These are phyloP conservation scores for Morpho helenor DNA, from an alignment of 2,888 invertebrate genomes.

Conservation along the genomic window DNA sequence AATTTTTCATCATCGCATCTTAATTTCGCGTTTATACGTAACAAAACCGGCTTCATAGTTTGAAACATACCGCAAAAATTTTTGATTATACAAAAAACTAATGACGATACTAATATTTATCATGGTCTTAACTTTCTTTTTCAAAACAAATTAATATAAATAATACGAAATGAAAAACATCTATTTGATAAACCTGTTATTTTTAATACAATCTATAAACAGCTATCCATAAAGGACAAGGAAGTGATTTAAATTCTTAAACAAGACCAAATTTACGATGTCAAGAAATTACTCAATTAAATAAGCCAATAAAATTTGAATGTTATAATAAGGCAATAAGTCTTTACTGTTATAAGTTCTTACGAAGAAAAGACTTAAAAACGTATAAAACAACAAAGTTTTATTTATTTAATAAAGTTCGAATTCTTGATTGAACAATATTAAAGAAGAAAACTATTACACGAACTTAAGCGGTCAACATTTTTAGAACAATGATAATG, in stretches of 20 bases:
- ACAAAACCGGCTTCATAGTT: background rate
- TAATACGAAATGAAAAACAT: too few species aligned
- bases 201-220: conserved; percentile 12
- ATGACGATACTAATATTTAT: background rate
- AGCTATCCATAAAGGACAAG: conserved; percentile 17
- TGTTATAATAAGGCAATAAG: too few species aligned
- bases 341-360: too few species aligned
- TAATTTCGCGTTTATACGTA: conserved; percentile 8
- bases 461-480: background rate
- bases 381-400: too few species aligned
- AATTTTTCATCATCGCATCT: background rate
- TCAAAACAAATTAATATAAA: too few species aligned
- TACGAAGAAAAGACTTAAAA: too few species aligned
- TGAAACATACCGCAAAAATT: background rate
- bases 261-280: conserved; percentile 27
- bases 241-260: conserved; percentile 18
- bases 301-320: too few species aligned
- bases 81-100: background rate
- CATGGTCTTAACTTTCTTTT: background rate
- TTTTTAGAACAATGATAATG: background rate
- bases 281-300: conserved; percentile 29
- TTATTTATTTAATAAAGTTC: too few species aligned
- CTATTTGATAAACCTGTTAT: too few species aligned
- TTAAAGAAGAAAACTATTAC: too few species aligned
- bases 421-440: too few species aligned